Conservation (phyloP, 2,888 invertebrate genomes). For the Thumatha senex region DNA sequence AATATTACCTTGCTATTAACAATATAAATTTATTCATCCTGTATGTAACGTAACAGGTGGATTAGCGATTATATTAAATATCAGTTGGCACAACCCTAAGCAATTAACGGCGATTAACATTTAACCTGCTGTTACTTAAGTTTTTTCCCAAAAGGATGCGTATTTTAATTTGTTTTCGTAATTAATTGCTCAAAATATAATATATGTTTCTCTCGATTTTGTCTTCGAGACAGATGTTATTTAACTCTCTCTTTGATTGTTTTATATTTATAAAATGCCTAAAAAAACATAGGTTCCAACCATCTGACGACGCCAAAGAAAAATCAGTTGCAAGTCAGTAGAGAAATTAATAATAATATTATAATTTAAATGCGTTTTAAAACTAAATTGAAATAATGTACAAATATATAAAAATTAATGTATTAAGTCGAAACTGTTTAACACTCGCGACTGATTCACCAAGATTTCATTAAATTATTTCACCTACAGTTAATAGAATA, state of each 20-base stretch:
- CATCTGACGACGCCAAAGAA: too few relatives aligned
- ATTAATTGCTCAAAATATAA: neutral
- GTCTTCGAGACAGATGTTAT: neutral
- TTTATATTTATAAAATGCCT: neutral
- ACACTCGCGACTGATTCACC: too few relatives aligned
- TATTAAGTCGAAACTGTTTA: too few relatives aligned
- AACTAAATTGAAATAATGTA: too few relatives aligned
- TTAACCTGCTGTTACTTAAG: slow-evolving; percentile 66
- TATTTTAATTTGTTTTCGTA: slow-evolving; percentile 1
- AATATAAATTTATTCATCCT: neutral
- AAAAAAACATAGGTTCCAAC: too few relatives aligned
- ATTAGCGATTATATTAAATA: slow-evolving; percentile 42
- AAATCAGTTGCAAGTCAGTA: too few relatives aligned
- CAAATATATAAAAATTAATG: too few relatives aligned
- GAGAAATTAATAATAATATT: too few relatives aligned
- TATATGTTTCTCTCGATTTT: neutral
- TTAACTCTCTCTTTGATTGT: neutral
- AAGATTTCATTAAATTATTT: too few relatives aligned
- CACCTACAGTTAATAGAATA: too few relatives aligned
- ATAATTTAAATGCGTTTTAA: too few relatives aligned
- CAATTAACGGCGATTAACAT: slow-evolving; percentile 71
- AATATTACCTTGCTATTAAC: neutral
- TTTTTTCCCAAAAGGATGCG: slow-evolving; percentile 1
- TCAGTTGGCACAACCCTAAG: slow-evolving; percentile 59
- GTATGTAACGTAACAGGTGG: slow-evolving; percentile 67